Evolutionary conservation across 2,113 vertebrate species (phyloP).

Genomic region (Oenanthe melanoleuca): DNA sequence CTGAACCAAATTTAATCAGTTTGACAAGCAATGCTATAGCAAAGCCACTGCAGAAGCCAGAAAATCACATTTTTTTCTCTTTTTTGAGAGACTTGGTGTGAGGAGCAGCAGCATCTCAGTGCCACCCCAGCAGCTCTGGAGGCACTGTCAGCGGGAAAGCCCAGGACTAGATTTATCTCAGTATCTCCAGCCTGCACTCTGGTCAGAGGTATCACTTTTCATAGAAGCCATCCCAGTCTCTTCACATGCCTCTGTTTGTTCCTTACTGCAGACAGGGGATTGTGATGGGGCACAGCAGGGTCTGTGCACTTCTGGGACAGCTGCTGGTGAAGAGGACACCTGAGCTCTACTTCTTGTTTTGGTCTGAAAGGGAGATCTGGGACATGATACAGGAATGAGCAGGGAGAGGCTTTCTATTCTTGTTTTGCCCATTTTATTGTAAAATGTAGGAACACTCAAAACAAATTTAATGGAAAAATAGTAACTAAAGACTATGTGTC

Average conservation of each 20-base stretch:
- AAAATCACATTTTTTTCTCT: fast-evolving
- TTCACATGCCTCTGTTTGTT: neutral
- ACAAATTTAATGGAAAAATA: neutral
- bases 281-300: neutral
- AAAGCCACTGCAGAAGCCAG: neutral
- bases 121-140: neutral
- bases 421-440: neutral
- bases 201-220: neutral
- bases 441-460: neutral
- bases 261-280: neutral
- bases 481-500: neutral
- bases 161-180: too few relatives aligned
- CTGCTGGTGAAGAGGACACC: neutral
- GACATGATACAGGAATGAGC: neutral
- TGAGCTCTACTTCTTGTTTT: neutral
- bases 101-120: neutral
- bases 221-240: neutral
- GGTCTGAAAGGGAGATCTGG: neutral
- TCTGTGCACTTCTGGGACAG: neutral
- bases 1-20: neutral
- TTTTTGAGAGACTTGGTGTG: neutral
- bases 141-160: neutral
- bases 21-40: neutral
- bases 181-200: neutral
- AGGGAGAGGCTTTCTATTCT: neutral